phyloP scores from a whole-genome alignment of 2,113 vertebrate genomes.

The Struthio camelus region DNA sequence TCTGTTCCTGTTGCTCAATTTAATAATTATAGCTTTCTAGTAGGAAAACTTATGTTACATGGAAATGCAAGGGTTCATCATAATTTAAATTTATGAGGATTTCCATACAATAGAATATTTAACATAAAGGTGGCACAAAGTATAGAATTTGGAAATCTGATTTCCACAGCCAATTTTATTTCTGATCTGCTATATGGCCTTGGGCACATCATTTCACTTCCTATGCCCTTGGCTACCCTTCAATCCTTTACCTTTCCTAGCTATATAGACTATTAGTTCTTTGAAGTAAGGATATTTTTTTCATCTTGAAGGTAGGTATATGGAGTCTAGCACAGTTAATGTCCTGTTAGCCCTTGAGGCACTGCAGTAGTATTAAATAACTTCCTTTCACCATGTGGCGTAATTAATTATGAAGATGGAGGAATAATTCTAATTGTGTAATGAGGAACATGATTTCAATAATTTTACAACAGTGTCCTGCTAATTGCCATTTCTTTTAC shows the following conservation, averaged over 20 bases:
- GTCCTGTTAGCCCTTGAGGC: not conserved
- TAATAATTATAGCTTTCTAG: not conserved
- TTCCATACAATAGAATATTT: not conserved
- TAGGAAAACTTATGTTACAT: not conserved
- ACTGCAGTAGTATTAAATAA: not conserved
- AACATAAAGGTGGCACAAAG: not conserved
- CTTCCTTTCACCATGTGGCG: not conserved
- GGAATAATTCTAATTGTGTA: not conserved
- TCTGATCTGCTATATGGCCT: not conserved
- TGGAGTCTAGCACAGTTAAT: conserved; percentile 35
- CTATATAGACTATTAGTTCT: not conserved
- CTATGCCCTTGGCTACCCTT: not conserved
- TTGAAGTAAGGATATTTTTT: not conserved
- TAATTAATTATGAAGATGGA: conserved; percentile 12
- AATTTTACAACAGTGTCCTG: not conserved
- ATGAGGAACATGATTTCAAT: not conserved
- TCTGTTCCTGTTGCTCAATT: not conserved
- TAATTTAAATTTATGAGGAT: not conserved
- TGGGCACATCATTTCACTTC: not conserved
- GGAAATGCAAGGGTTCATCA: not conserved
- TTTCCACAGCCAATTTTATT: not conserved
- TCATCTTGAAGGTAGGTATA: not conserved
- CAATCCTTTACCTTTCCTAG: not conserved
- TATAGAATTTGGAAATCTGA: not conserved
- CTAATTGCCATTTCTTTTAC: not conserved